Evolutionary conservation across 2,797 vertebrate species (phyloP), one percentile per base, ranked within the genome.

Genomic region (Distichodus sexfasciatus): DNA sequence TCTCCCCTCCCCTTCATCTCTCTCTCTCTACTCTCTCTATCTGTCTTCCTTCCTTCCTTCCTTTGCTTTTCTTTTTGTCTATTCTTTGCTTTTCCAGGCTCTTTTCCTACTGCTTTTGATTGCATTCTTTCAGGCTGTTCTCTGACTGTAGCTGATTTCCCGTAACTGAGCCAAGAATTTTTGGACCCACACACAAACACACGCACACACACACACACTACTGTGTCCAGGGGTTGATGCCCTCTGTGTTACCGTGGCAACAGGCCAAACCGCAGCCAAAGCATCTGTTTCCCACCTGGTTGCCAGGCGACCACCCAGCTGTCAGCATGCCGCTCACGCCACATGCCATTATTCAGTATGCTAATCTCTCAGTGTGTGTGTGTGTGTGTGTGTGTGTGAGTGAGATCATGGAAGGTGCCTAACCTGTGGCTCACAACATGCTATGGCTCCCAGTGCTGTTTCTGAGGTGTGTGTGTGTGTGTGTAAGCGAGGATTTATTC

Each of bases 121-220:
- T 29, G 7, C 35, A 15, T n/a, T n/a, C n/a, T n/a, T n/a, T n/a
- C n/a, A n/a, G n/a, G n/a, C n/a, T n/a, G n/a, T n/a, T n/a, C n/a
- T n/a, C n/a, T n/a, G n/a, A 26, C 23, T 24, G 61, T 50, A 26
- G 23, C 12, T 8, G 29, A 40, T 12, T 40, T 40, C 43, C 8
- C 21, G 11, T 23, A n/a, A 15, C 2, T n/a, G 54, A 35, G 58
- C 40, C 36, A 17, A 12, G 55, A 31, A 19, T 41, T n/a, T 15
- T 40, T 81, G 72, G 84, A 85, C 85, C 82, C 81, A 81, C 79
- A 82, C 75, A 62, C 55, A 38, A 73, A 79, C 67, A 51, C 76
- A 76, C 78, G 2, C 44, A 47, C 54, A 36, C 21, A 14, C 44
- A n/a, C 33, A 23, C 12, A 21, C 35, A 26, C 40, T n/a, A 3